These are phyloP conservation scores for Ophion ellenae DNA, from an alignment of 2,888 invertebrate species.

Conservation along the genomic window DNA sequence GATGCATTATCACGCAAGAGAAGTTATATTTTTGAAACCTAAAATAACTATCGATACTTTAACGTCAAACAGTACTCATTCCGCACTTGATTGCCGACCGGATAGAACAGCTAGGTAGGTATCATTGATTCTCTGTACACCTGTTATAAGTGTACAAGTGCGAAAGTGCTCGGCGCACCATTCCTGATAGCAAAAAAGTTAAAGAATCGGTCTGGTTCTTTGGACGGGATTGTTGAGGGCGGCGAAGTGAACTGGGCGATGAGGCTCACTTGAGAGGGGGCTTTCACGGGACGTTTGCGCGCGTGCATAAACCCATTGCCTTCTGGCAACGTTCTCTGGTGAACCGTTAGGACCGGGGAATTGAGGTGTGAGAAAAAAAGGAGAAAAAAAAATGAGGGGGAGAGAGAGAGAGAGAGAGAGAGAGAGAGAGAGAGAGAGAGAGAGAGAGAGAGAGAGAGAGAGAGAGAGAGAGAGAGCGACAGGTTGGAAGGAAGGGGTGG, in stretches of 20 bases:
- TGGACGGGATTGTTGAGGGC: conserved; percentile 31
- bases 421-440: conserved; percentile 5
- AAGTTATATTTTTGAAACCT: background rate
- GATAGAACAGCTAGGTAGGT: conserved; percentile 2
- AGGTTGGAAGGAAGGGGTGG: conserved; percentile 5
- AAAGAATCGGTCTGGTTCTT: conserved; percentile 33
- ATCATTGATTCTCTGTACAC: background rate
- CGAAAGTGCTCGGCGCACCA: conserved; percentile 20
- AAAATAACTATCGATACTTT: background rate
- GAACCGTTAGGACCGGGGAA: conserved; percentile 49
- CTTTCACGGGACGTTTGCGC: conserved; percentile 47
- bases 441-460: conserved; percentile 1
- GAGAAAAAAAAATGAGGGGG: conserved; percentile 10
- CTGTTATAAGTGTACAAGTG: conserved; percentile 16
- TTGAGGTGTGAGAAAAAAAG: conserved; percentile 42
- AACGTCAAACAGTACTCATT: background rate
- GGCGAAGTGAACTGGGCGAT: conserved; percentile 12
- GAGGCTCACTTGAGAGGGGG: background rate
- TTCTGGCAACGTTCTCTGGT: conserved; percentile 52
- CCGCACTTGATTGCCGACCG: background rate
- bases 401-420: conserved; percentile 27
- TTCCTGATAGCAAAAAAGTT: conserved; percentile 45
- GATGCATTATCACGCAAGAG: background rate
- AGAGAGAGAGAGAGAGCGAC: conserved; percentile 39
- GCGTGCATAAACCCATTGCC: conserved; percentile 48